Evolutionary conservation across 2,113 vertebrate genomes (phyloP).

Genomic region (Piprites chloris): DNA sequence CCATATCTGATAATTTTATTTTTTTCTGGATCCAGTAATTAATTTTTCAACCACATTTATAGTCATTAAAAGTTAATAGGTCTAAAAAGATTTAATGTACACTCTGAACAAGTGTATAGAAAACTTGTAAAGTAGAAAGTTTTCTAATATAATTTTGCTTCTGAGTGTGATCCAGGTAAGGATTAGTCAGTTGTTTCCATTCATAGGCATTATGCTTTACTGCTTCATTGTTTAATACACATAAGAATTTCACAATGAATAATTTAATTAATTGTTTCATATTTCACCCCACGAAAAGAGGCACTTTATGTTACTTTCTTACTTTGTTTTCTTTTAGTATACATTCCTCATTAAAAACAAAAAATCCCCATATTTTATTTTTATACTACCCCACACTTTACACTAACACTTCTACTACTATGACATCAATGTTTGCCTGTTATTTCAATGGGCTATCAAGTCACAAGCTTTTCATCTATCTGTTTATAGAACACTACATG

Average conservation of each 20-base stretch:
- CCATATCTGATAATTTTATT: neutral
- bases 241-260: neutral
- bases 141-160: neutral
- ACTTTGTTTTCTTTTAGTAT: neutral
- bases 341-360: neutral
- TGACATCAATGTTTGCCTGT: neutral
- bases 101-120: neutral
- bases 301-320: neutral
- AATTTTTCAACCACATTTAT: neutral
- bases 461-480: neutral
- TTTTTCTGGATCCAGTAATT: neutral
- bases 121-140: neutral
- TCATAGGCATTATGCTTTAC: neutral
- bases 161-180: neutral
- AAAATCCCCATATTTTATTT: fast-evolving
- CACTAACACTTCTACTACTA: neutral
- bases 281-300: neutral
- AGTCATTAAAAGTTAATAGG: neutral
- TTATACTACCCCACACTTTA: neutral
- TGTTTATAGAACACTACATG: neutral
- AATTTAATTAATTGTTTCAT: neutral
- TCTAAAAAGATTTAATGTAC: neutral
- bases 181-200: neutral
- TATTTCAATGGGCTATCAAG: neutral
- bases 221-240: neutral